Conservation (phyloP, 2,888 invertebrate genomes). For the Agonum fuliginosum region DNA sequence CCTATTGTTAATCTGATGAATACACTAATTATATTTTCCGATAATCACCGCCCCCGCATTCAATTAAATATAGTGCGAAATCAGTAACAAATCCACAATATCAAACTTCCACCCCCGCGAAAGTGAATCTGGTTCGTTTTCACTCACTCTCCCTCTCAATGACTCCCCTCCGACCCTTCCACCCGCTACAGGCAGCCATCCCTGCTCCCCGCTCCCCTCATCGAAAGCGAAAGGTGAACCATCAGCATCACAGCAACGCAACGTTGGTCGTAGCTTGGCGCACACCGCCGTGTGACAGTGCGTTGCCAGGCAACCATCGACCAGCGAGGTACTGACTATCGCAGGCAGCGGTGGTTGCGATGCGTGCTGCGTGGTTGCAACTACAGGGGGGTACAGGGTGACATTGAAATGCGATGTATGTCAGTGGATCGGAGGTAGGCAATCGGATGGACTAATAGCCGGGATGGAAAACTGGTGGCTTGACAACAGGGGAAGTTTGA, state of each 20-base stretch:
- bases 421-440: constrained; percentile 52
- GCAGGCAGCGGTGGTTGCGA: not conserved
- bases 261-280: constrained; percentile 40
- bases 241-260: not conserved
- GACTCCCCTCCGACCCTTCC: not conserved
- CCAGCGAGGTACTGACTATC: constrained; percentile 53
- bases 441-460: not conserved
- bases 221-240: constrained; percentile 58
- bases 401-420: constrained; percentile 60
- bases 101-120: too few species aligned
- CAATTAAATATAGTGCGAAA: too few species aligned
- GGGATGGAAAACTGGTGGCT: too few species aligned
- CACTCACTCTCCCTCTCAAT: constrained; percentile 16
- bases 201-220: too few species aligned
- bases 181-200: too few species aligned
- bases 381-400: not conserved
- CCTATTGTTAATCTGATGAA: not conserved
- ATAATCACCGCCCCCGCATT: too few species aligned
- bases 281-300: constrained; percentile 50
- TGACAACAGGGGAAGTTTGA: too few species aligned
- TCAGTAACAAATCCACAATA: too few species aligned
- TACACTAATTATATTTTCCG: not conserved
- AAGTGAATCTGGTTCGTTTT: constrained; percentile 17
- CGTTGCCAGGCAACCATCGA: constrained; percentile 59
- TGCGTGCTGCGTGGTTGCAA: constrained; percentile 14